Percentiles rank a stretch among this genome's conserved stretches.
Conservation (phyloP, 37 sponge, comb jelly and placozoan genomes). For the Halichondria panicea region DNA sequence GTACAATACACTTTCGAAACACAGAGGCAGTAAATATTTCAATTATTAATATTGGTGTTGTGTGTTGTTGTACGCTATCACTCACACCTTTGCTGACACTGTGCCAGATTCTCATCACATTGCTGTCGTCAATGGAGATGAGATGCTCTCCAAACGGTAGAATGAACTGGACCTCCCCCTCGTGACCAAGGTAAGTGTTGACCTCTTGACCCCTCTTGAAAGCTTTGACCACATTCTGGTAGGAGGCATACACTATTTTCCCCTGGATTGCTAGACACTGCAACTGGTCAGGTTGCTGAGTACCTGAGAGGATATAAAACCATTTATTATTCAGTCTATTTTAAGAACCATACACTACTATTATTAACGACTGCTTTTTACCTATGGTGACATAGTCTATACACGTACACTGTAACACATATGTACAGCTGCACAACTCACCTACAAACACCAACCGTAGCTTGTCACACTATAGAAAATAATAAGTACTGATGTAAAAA, state of each 20-base stretch:
- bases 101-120: conserved; percentile 67
- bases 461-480: conserved; percentile 67
- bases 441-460: conserved; percentile 67
- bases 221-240: conserved; percentile 40
- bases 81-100: conserved; percentile 49
- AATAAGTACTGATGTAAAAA: neutral
- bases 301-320: conserved; percentile 14
- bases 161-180: conserved; percentile 42
- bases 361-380: too few relatives aligned
- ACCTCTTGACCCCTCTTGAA: conserved; percentile 67
- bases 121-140: conserved; percentile 76
- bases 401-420: too few relatives aligned
- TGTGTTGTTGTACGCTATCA: neutral
- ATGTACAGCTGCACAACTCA: too few relatives aligned
- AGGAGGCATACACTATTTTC: conserved; percentile 41
- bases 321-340: neutral
- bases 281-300: conserved; percentile 47
- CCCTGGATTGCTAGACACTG: conserved; percentile 61
- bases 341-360: too few relatives aligned
- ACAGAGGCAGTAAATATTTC: too few relatives aligned
- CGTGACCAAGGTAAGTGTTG: conserved; percentile 53
- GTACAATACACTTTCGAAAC: neutral
- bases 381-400: too few relatives aligned
- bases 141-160: conserved; percentile 85
- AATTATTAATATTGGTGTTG: neutral